Percentiles rank a stretch among this genome's conserved stretches.
Evolutionary conservation across 2,888 invertebrate species (phyloP).

Genomic region (Amphiduros pacificus): DNA sequence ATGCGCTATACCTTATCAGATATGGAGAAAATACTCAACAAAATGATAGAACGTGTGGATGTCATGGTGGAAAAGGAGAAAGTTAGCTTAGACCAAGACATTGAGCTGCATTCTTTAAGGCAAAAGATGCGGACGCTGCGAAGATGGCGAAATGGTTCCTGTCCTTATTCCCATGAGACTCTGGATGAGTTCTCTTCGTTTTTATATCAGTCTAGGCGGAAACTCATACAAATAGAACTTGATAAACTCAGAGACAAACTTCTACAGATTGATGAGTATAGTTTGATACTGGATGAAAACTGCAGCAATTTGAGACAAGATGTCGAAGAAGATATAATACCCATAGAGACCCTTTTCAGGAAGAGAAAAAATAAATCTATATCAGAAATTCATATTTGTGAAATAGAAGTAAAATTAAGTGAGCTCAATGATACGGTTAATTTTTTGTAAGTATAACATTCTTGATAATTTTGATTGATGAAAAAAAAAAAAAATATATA

Average conservation of each 20-base stretch:
- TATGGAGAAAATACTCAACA: not conserved
- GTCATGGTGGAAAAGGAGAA: not conserved
- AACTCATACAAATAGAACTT: conserved; percentile 5
- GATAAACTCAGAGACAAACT: conserved; percentile 1
- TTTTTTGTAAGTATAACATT: too few species aligned
- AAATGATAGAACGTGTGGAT: not conserved
- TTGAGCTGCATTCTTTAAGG: conserved; percentile 1
- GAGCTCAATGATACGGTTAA: too few species aligned
- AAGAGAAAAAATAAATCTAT: too few species aligned
- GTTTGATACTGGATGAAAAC: conserved; percentile 6
- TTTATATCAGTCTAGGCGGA: not conserved
- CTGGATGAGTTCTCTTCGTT: conserved; percentile 1
- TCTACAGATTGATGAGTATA: conserved; percentile 4
- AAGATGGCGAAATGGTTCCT: conserved; percentile 12
- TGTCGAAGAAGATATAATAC: conserved; percentile 4
- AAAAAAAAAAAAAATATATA: too few species aligned
- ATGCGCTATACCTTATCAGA: not conserved
- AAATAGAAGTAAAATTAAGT: too few species aligned
- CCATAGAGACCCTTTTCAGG: too few species aligned
- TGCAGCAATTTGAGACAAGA: conserved; percentile 5
- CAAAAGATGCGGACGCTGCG: conserved; percentile 6
- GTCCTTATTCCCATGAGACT: not conserved
- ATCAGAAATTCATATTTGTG: too few species aligned
- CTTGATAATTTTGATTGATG: too few species aligned
- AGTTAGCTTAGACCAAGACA: not conserved